Evolutionary conservation across 2,113 vertebrate species (phyloP).

Genomic region (Chaenogobius annularis): DNA sequence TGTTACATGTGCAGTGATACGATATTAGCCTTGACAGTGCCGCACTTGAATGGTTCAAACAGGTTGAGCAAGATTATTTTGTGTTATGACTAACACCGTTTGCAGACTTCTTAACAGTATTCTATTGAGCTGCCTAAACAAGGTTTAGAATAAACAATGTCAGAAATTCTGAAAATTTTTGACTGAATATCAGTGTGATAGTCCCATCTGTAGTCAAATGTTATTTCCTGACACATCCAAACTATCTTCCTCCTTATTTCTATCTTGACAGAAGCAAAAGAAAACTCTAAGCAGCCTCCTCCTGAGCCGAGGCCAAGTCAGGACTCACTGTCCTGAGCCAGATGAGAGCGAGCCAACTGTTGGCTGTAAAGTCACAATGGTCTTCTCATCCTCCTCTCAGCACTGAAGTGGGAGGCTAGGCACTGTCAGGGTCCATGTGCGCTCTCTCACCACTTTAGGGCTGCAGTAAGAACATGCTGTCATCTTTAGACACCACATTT

Average conservation of each 20-base stretch:
- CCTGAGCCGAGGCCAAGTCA: conserved; percentile 26
- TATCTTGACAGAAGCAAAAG: conserved; percentile 21
- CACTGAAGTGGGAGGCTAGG: conserved; percentile 41
- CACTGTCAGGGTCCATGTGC: conserved; percentile 1
- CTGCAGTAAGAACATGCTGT: not conserved
- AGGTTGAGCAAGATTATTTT: not conserved
- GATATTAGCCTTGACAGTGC: not conserved
- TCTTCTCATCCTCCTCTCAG: conserved; percentile 49
- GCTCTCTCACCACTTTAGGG: not conserved
- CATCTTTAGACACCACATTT: not conserved
- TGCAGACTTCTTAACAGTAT: not conserved
- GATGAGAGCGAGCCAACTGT: conserved; percentile 57
- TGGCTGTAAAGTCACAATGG: conserved; percentile 64
- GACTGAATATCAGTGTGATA: no score
- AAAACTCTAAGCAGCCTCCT: conserved; percentile 51
- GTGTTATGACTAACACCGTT: not conserved
- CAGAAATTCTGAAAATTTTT: no score
- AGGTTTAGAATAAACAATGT: no score
- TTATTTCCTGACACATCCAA: no score
- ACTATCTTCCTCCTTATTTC: no score
- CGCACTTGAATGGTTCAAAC: not conserved
- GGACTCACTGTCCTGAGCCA: conserved; percentile 53
- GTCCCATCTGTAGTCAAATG: no score
- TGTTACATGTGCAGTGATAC: not conserved
- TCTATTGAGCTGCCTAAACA: not conserved